Base-by-base conservation (phyloP, 2,113 vertebrate genomes). In the Rhinopomastus cyanomelas region DNA sequence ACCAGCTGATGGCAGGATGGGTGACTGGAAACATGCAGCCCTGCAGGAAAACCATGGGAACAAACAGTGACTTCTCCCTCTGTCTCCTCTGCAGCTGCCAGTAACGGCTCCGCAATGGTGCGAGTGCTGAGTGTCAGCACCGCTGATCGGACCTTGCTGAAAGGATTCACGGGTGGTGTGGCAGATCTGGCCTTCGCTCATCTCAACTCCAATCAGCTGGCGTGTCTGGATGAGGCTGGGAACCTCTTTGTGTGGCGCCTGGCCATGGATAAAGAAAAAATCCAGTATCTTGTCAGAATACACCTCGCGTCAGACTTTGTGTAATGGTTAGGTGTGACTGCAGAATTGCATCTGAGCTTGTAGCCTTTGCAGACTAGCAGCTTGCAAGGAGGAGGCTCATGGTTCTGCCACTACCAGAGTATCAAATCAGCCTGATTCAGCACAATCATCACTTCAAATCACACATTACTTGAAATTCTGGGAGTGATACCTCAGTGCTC, bases 181-280 rank as follows among this genome's bases (percentile, higher is more conserved):
- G 98, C 99, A 65, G 99, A 99, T 96, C 96, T 99, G 96, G 98
- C 98, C 42, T 99, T 99, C 27, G 99, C 99, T 80, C 99, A 99
- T 76, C 98, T 99, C 56, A 99, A 99, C 97, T 99, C 99, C 61
- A 98, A 98, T 76, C 98, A 99, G 85, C 94, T 99, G 95, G 99
- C 98, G 11, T 99, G 99, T 67, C 97, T 99, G 23, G 99, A 99
- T 84, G 99, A 99, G 96, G 98, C 98, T 1, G 99, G 99, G 73
- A 99, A 98, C 97, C 97, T 99, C 68, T 99, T 99, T 69, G 98
- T 99, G 36, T 99, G 99, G 99, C 98, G 98, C 89, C 97, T 99
- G 90, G 98, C 98, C 78, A 98, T 98, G 97, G 96, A 98, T 62
- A 98, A 96, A 92, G 97, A 96, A 85, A 99, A 99, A 96, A 99